Percentiles rank a stretch among this genome's conserved stretches.
Evolutionary conservation across 1,140 invertebrate species (phyloP).

Genomic region (Sinonovacula constricta): DNA sequence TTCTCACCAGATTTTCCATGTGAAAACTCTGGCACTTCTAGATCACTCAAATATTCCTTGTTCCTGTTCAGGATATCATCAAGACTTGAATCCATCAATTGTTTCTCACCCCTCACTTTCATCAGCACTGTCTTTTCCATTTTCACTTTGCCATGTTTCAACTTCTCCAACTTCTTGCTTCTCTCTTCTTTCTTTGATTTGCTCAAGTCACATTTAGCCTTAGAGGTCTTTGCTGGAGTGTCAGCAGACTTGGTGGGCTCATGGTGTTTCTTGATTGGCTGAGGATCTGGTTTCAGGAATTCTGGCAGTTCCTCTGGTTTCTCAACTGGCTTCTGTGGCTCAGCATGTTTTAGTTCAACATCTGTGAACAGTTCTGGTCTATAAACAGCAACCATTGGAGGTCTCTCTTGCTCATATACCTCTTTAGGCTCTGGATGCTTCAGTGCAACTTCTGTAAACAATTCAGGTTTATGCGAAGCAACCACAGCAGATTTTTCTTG

Average conservation of each 20-base stretch:
- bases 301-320: slow-evolving; percentile 6
- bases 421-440: neutral
- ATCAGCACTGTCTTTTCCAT: neutral
- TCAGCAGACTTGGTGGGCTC: no score
- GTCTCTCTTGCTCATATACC: neutral
- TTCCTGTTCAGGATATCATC: slow-evolving; percentile 60
- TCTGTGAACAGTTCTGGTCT: neutral
- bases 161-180: neutral
- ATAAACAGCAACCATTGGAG: neutral
- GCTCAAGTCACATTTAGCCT: neutral
- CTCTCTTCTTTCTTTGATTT: neutral
- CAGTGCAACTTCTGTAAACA: no score
- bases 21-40: slow-evolving; percentile 34
- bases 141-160: slow-evolving; percentile 3
- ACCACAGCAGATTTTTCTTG: no score
- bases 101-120: slow-evolving; percentile 1
- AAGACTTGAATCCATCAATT: slow-evolving; percentile 46
- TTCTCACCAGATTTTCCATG: slow-evolving; percentile 8
- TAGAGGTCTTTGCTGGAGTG: neutral
- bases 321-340: neutral
- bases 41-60: slow-evolving; percentile 59
- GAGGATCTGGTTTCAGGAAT: neutral
- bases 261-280: neutral
- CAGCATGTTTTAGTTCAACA: neutral
- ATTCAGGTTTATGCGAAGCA: no score